Percentiles rank a stretch among this genome's conserved stretches.
Evolutionary conservation across 2,888 invertebrate species (phyloP).

Genomic region (Mythimna pallens): DNA sequence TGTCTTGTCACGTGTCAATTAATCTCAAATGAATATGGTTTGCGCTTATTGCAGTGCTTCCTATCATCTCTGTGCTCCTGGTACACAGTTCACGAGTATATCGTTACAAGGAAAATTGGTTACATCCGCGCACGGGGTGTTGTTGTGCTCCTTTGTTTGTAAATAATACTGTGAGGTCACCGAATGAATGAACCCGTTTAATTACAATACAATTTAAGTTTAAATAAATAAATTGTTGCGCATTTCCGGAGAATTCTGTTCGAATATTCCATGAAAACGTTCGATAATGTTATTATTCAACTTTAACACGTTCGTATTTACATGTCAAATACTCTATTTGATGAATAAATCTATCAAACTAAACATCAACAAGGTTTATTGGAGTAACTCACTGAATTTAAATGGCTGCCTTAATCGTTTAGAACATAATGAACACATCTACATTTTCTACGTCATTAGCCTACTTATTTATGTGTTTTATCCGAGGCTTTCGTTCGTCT

Average conservation of each 20-base stretch:
- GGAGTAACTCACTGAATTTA: conserved; percentile 54
- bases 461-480: conserved; percentile 55
- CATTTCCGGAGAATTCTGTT: conserved; percentile 28
- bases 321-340: conserved; percentile 37
- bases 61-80: conserved; percentile 68
- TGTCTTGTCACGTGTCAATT: conserved; percentile 81
- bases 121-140: conserved; percentile 51
- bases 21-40: conserved; percentile 78
- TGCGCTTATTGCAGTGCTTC: conserved; percentile 70
- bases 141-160: conserved; percentile 53
- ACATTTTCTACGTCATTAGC: conserved; percentile 62
- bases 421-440: conserved; percentile 53
- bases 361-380: conserved; percentile 34
- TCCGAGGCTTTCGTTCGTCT: conserved; percentile 41
- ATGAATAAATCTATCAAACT: conserved; percentile 28
- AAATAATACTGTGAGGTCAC: conserved; percentile 47
- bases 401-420: conserved; percentile 49
- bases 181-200: conserved; percentile 18
- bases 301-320: conserved; percentile 45
- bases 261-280: conserved; percentile 31
- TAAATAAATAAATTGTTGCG: conserved; percentile 43
- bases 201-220: conserved; percentile 23
- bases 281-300: conserved; percentile 25
- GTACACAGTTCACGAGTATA: conserved; percentile 42
- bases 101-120: conserved; percentile 58